phyloP scores from a whole-genome alignment of 2,797 vertebrate genomes.

The Benthosema pterotum region DNA sequence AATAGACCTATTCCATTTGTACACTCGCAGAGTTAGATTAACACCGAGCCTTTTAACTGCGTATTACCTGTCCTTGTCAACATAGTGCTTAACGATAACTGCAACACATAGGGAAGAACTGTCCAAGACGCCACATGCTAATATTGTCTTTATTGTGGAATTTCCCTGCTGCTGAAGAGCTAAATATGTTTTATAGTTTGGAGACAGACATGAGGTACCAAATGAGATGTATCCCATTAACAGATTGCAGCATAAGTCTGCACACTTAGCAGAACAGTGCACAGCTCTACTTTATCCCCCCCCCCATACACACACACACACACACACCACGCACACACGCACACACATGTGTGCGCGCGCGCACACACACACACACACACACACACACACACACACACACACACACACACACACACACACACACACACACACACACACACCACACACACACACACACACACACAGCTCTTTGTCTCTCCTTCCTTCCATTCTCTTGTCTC shows the following conservation, averaged over 20 bases:
- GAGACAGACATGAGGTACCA: constrained; percentile 78
- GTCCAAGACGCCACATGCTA: constrained; percentile 49
- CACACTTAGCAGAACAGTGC: constrained; percentile 77
- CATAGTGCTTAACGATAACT: constrained; percentile 21
- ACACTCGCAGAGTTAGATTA: too few species aligned
- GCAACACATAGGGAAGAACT: constrained; percentile 38
- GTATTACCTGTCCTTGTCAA: constrained; percentile 31
- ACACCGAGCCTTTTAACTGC: too few species aligned
- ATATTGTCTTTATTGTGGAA: constrained; percentile 62
- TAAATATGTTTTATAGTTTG: constrained; percentile 71
- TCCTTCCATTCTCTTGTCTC: not conserved
- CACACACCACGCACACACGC: too few species aligned
- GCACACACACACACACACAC: not conserved
- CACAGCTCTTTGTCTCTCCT: constrained; percentile 16
- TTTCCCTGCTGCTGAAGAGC: constrained; percentile 63
- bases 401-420: not conserved
- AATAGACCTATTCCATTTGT: too few species aligned
- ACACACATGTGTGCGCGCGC: too few species aligned
- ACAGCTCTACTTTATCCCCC: constrained; percentile 61
- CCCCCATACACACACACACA: too few species aligned
- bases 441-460: not conserved
- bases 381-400: not conserved
- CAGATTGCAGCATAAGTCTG: constrained; percentile 73
- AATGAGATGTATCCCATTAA: constrained; percentile 84
- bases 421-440: not conserved